Percentiles rank a stretch among this genome's conserved stretches.
Conservation (phyloP, 2,797 vertebrate genomes). For the Anolis apletophallus region DNA sequence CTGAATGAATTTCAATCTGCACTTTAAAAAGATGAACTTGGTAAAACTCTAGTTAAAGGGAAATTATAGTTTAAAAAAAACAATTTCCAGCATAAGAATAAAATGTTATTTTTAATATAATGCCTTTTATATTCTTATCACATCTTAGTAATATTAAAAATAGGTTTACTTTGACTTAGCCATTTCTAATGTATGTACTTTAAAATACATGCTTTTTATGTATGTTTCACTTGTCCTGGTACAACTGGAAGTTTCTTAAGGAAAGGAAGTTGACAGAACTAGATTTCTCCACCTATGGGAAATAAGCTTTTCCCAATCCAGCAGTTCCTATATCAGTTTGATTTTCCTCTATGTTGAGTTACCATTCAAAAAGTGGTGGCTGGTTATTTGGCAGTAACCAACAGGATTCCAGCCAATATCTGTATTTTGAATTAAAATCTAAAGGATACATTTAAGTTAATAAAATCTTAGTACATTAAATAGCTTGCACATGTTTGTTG, state of each 20-base stretch:
- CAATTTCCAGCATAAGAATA: not conserved
- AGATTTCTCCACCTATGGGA: not conserved
- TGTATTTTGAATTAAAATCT: too few relatives aligned
- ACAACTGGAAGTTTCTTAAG: not conserved
- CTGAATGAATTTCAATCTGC: not conserved
- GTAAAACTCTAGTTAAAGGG: conserved; percentile 21
- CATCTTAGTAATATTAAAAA: not conserved
- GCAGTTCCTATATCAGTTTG: too few relatives aligned
- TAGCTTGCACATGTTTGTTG: too few relatives aligned
- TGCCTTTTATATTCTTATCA: not conserved
- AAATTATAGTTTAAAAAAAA: conserved; percentile 34
- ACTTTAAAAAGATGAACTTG: conserved; percentile 9
- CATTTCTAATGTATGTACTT: not conserved
- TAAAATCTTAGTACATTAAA: too few relatives aligned
- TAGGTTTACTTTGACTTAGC: not conserved
- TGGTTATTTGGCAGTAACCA: too few relatives aligned
- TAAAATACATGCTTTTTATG: not conserved
- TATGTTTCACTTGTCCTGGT: not conserved
- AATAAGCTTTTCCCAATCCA: not conserved
- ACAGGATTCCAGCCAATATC: too few relatives aligned
- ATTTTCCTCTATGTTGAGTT: too few relatives aligned
- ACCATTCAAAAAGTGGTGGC: too few relatives aligned
- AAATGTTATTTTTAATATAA: conserved; percentile 13
- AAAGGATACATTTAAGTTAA: too few relatives aligned
- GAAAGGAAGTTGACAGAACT: not conserved